These are phyloP conservation scores for Cryptoprocta ferox DNA, from an alignment of 2,797 vertebrate genomes.

Conservation along the genomic window DNA sequence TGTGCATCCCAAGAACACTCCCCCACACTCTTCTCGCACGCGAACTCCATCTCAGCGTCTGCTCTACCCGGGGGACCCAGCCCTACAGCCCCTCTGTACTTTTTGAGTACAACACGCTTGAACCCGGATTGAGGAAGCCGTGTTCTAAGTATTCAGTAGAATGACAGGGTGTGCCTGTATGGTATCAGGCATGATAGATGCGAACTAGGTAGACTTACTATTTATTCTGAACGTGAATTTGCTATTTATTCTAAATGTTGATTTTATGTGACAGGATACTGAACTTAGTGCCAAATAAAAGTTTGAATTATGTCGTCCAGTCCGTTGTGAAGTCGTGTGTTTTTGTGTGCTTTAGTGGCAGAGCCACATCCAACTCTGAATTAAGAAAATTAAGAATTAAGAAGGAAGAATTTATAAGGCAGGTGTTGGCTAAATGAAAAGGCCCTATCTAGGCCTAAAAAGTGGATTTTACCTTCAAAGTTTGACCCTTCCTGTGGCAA, in stretches of 20 bases:
- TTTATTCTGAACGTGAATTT: constrained; percentile 73
- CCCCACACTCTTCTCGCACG: background rate
- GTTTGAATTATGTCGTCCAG: background rate
- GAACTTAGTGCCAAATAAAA: constrained; percentile 75
- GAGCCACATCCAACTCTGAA: background rate
- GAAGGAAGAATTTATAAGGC: background rate
- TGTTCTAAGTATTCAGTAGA: background rate
- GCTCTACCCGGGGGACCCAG: accelerated
- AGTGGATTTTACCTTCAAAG: background rate
- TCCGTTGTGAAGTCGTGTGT: background rate
- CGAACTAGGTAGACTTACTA: background rate
- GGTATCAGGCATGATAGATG: background rate
- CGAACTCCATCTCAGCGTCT: background rate
- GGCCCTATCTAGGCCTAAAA: background rate
- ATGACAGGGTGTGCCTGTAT: background rate
- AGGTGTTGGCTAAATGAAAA: background rate
- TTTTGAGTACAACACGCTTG: background rate
- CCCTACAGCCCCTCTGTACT: background rate
- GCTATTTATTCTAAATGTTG: constrained; percentile 72
- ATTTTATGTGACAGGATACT: constrained; percentile 35
- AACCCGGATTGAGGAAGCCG: background rate
- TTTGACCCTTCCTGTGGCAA: background rate
- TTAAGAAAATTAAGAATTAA: background rate
- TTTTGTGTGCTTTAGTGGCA: background rate
- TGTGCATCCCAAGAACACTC: background rate